Evolutionary conservation across 2,797 vertebrate genomes (phyloP).

Genomic region (Anabacerthia variegaticeps): DNA sequence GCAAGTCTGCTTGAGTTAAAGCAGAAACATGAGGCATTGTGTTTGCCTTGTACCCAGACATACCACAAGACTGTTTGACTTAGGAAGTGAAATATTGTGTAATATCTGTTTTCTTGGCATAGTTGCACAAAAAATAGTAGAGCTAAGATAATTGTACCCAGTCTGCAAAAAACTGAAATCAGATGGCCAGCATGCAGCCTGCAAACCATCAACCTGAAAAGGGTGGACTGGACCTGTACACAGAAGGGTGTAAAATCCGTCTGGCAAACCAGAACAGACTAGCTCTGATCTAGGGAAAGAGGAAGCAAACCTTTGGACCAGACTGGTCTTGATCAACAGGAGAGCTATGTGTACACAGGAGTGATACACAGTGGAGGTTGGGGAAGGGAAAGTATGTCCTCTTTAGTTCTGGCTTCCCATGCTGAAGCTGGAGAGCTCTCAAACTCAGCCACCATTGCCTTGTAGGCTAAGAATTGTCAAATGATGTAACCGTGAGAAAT

Average conservation of each 20-base stretch:
- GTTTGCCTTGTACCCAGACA: background rate
- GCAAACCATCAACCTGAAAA: background rate
- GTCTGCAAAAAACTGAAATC: background rate
- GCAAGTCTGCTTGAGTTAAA: background rate
- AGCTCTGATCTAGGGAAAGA: background rate
- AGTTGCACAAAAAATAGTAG: background rate
- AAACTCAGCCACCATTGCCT: background rate
- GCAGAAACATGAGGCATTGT: background rate
- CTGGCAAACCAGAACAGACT: background rate
- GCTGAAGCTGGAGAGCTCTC: background rate
- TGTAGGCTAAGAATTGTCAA: background rate
- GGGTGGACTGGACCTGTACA: background rate
- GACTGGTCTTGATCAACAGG: background rate
- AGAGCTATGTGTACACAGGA: background rate
- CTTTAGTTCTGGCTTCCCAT: background rate
- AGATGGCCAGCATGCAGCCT: background rate
- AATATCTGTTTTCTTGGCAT: background rate
- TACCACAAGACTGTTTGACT: background rate
- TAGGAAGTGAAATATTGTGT: conserved; percentile 2
- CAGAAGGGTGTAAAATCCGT: background rate
- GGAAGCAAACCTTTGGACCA: background rate
- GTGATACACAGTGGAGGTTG: background rate
- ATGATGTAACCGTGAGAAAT: background rate
- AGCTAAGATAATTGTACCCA: background rate
- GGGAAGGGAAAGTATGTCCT: background rate